Conservation (phyloP, 2,888 invertebrate genomes). For the Drosophila mimica region DNA sequence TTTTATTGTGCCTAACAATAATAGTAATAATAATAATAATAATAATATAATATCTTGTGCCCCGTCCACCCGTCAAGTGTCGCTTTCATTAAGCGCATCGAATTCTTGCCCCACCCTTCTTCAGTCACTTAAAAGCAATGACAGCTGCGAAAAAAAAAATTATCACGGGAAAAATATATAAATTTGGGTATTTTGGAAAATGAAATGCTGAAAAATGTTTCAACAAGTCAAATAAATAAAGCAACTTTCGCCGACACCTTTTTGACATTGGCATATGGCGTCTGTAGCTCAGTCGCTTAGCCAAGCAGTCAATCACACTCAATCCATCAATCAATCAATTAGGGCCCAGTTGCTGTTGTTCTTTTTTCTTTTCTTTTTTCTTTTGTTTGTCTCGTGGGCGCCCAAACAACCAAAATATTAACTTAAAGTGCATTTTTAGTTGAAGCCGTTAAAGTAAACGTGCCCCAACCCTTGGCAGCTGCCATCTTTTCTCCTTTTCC, state of each 20-base stretch:
- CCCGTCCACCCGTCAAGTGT: constrained; percentile 47
- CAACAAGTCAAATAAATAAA: constrained; percentile 61
- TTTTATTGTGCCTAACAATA: not conserved
- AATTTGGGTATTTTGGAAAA: constrained; percentile 8
- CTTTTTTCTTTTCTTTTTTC: not conserved
- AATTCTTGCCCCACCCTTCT: constrained; percentile 38
- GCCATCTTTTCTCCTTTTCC: constrained; percentile 21
- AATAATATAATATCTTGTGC: constrained; percentile 38
- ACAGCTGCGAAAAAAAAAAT: constrained; percentile 55
- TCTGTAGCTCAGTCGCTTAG: constrained; percentile 32
- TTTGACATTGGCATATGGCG: constrained; percentile 63
- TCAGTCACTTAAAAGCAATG: constrained; percentile 58
- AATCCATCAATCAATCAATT: constrained; percentile 67
- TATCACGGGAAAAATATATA: constrained; percentile 24
- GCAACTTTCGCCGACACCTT: constrained; percentile 56
- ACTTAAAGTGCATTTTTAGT: constrained; percentile 68
- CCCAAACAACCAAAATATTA: constrained; percentile 3
- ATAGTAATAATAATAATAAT: constrained; percentile 25
- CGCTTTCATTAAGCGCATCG: constrained; percentile 76
- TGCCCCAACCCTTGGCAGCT: constrained; percentile 5
- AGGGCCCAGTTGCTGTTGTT: constrained; percentile 33
- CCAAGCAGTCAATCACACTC: constrained; percentile 55
- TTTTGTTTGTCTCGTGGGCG: not conserved
- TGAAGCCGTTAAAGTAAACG: constrained; percentile 53
- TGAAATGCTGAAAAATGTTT: constrained; percentile 51